A percentile compares a stretch with the other conserved stretches of the same genome.
phyloP scores from a whole-genome alignment of 1,140 invertebrate species.

The Danaus melanippus region DNA sequence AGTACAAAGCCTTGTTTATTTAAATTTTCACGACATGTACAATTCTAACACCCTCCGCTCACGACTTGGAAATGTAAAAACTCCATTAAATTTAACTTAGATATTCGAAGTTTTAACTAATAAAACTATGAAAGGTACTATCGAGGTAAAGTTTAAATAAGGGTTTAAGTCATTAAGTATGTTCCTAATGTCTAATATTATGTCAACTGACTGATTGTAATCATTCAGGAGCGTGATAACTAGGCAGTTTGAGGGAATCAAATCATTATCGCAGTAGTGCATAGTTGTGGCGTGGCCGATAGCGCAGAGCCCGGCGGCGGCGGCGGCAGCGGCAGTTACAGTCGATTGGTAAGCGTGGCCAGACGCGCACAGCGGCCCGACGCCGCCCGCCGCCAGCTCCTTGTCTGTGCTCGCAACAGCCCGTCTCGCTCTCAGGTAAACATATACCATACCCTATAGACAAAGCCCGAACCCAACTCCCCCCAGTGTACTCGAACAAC shows the following conservation, averaged over 20 bases:
- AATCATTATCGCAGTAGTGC: constrained; percentile 55
- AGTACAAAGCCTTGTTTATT: too few relatives aligned
- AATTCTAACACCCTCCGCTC: too few relatives aligned
- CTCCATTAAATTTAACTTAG: too few relatives aligned
- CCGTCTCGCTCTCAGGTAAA: constrained; percentile 48
- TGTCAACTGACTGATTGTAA: background rate
- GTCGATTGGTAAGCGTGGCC: constrained; percentile 53
- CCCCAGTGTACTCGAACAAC: constrained; percentile 25
- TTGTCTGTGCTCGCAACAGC: constrained; percentile 28
- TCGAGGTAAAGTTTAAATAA: too few relatives aligned
- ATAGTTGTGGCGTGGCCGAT: constrained; percentile 46
- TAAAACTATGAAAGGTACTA: too few relatives aligned
- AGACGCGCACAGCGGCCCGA: constrained; percentile 51
- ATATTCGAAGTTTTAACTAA: too few relatives aligned
- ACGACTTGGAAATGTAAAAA: too few relatives aligned
- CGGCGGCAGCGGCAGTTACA: constrained; percentile 48
- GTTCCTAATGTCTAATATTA: too few relatives aligned
- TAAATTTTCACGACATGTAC: too few relatives aligned
- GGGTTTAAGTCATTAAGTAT: too few relatives aligned
- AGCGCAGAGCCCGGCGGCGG: constrained; percentile 41
- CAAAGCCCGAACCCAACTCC: constrained; percentile 8
- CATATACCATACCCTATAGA: constrained; percentile 15
- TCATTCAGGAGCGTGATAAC: constrained; percentile 16
- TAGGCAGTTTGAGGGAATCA: constrained; percentile 35
- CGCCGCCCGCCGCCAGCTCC: constrained; percentile 39